Evolutionary conservation across 1,140 invertebrate species (phyloP).

Genomic region (Drosophila tani): DNA sequence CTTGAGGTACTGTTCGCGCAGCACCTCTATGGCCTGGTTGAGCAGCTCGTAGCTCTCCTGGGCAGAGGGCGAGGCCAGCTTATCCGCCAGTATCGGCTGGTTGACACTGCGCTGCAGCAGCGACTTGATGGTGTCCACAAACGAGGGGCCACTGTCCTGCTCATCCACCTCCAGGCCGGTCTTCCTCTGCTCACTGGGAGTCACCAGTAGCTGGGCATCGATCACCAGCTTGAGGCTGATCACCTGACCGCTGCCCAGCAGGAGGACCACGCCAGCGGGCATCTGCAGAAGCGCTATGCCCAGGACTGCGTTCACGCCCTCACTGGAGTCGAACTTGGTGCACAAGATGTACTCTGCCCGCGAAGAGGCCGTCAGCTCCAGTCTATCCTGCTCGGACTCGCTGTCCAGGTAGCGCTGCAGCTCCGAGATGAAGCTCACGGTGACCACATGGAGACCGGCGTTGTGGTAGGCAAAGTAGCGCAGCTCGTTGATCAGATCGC

Average conservation of each 20-base stretch:
- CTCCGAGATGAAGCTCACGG: slow-evolving; percentile 90
- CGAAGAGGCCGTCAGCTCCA: slow-evolving; percentile 61
- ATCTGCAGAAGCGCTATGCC: slow-evolving; percentile 88
- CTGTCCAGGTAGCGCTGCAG: slow-evolving; percentile 88
- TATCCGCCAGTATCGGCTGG: slow-evolving; percentile 91
- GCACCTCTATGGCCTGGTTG: slow-evolving; percentile 89
- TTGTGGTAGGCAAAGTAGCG: slow-evolving; percentile 94
- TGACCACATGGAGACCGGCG: slow-evolving; percentile 93
- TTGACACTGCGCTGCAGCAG: slow-evolving; percentile 89
- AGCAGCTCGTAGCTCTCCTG: slow-evolving; percentile 91
- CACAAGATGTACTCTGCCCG: slow-evolving; percentile 90
- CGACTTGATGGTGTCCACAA: slow-evolving; percentile 90
- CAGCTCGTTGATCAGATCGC: slow-evolving; percentile 87
- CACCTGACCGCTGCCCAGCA: slow-evolving; percentile 88
- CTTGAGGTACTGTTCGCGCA: slow-evolving; percentile 91
- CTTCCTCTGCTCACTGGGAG: slow-evolving; percentile 41
- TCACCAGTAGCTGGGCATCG: slow-evolving; percentile 71
- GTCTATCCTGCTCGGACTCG: slow-evolving; percentile 69
- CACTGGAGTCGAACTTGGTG: slow-evolving; percentile 85
- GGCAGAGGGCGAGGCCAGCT: slow-evolving; percentile 86
- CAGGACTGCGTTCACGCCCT: slow-evolving; percentile 86
- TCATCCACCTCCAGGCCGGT: slow-evolving; percentile 6
- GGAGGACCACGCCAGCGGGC: slow-evolving; percentile 87
- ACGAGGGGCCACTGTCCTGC: slow-evolving; percentile 86
- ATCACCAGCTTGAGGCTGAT: slow-evolving; percentile 85